Base-by-base conservation (phyloP, 64 coral and sea anemone genomes). In the Orbicella faveolata region DNA sequence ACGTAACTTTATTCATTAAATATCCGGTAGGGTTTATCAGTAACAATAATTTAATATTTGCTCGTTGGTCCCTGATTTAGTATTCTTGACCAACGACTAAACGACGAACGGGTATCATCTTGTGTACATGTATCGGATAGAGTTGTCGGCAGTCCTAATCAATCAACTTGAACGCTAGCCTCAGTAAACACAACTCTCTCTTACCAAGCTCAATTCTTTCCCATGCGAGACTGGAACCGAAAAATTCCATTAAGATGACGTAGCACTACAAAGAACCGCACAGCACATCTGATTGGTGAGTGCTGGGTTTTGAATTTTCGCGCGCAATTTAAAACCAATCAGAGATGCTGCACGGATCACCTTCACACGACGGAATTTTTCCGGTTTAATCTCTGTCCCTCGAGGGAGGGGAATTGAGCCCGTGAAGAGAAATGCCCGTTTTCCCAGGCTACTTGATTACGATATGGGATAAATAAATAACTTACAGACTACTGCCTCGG, bases 1-100 rank as follows among this genome's bases (percentile, higher is more conserved):
- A 85, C 65, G 65, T 25, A 83, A 72, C 82, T 85, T 85, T 85
- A 85, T 72, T 73, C 65, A 85, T 85, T 85, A 85, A 85, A 85
- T 85, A 85, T 85, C 82, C 82, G 39, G 51, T 72, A 85, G 20
- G 25, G 63, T 85, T 52, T 85, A 73, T 85, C 65, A 85, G 65
- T 72, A 62, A 72, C 72, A 85, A 85, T 85, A 85, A 85, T 85
- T 85, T 85, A 85, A 85, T 72, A 85, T 51, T 73, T 85, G 34
- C n/a, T 85, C 82, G 82, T 85, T 85, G 82, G 82, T 13, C 6
- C 64, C 10, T 51, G 67, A 52, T 52, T 72, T 41, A 72, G 54
- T 52, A 85, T 25, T 52, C 37, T 73, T 85, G 64, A 26, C 63
- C 63, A 85, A 72, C 82, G 65, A 85, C 82, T 73, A 85, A 73